phyloP scores from a whole-genome alignment of 2,113 vertebrate genomes.

The Myotis yumanensis region DNA sequence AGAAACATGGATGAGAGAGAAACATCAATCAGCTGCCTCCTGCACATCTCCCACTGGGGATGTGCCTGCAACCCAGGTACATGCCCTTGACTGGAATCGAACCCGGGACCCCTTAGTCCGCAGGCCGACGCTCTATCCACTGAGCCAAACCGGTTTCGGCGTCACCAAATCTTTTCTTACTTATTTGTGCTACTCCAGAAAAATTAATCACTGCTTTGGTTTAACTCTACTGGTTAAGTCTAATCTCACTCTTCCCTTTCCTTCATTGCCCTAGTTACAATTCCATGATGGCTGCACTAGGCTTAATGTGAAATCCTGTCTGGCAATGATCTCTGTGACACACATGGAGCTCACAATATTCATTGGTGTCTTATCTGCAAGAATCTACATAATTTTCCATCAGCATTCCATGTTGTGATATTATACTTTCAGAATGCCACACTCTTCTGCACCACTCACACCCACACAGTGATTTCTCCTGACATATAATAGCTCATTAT shows the following conservation, averaged over 20 bases:
- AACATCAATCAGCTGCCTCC: no score
- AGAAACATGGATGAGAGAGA: no score
- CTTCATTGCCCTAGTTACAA: neutral
- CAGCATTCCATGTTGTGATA: neutral
- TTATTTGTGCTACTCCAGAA: neutral
- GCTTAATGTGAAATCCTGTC: neutral
- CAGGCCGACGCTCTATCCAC: no score
- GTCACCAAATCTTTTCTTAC: neutral
- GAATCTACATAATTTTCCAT: neutral
- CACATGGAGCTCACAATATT: neutral
- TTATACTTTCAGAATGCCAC: neutral
- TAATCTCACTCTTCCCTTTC: neutral
- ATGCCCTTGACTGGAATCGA: no score
- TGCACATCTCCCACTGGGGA: no score
- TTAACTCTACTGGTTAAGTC: neutral
- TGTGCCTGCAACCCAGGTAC: no score
- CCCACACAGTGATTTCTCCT: neutral
- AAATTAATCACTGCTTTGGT: neutral
- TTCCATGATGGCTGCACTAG: neutral
- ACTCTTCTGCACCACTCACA: neutral
- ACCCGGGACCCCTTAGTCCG: no score
- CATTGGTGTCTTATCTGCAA: neutral
- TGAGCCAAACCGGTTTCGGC: no score
- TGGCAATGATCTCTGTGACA: neutral
- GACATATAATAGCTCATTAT: neutral